Evolutionary conservation across 1,140 invertebrate species (phyloP).

Genomic region (Copidosoma floridanum): DNA sequence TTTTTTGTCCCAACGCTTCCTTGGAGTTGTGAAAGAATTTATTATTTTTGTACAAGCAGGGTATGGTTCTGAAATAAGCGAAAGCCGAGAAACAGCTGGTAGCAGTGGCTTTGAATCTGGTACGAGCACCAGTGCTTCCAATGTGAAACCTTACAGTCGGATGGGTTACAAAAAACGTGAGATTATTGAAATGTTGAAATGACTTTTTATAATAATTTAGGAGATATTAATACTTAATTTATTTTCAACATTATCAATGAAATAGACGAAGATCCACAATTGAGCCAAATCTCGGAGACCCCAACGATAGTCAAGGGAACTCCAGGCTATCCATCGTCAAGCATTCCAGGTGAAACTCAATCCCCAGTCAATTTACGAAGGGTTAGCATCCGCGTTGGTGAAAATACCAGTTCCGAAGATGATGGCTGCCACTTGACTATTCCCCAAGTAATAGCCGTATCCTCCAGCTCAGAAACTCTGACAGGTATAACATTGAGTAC

Average conservation of each 20-base stretch:
- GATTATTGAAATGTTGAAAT: too few relatives aligned
- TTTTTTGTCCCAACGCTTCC: too few relatives aligned
- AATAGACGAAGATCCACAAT: slow-evolving; percentile 55
- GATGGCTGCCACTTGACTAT: slow-evolving; percentile 64
- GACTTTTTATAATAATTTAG: too few relatives aligned
- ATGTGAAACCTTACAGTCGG: slow-evolving; percentile 59
- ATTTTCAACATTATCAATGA: slow-evolving; percentile 5
- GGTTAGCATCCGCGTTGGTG: slow-evolving; percentile 48
- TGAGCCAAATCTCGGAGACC: slow-evolving; percentile 41
- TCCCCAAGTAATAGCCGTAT: slow-evolving; percentile 67
- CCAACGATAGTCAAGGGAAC: slow-evolving; percentile 44
- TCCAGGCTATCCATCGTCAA: slow-evolving; percentile 38
- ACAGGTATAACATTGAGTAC: slow-evolving; percentile 64
- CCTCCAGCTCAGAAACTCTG: slow-evolving; percentile 72
- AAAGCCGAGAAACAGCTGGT: slow-evolving; percentile 61
- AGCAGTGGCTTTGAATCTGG: slow-evolving; percentile 52
- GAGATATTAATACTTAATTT: too few relatives aligned
- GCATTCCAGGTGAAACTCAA: slow-evolving; percentile 31
- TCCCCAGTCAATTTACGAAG: slow-evolving; percentile 45
- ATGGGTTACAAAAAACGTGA: slow-evolving; percentile 63
- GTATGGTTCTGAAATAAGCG: slow-evolving; percentile 74
- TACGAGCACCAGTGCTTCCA: slow-evolving; percentile 25
- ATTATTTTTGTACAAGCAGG: slow-evolving; percentile 55
- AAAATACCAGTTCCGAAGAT: slow-evolving; percentile 44
- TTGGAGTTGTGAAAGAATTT: too few relatives aligned